Evolutionary conservation across 2,888 invertebrate species (phyloP), one percentile per base, ranked within the genome.

Genomic region (Lissocephala sabroskyi): DNA sequence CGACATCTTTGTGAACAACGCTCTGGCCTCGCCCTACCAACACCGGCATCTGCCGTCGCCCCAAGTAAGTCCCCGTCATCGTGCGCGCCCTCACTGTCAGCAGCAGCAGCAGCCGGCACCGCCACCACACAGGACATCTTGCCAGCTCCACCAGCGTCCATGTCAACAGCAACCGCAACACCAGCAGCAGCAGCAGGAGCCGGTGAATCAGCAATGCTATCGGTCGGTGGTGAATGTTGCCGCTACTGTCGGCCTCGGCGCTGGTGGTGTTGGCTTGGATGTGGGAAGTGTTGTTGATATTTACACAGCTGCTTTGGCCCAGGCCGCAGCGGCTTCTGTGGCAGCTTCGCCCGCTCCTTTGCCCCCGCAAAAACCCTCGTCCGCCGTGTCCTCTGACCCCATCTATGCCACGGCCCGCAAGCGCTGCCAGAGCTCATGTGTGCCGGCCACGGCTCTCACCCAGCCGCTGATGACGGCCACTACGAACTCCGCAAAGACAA

Each of bases 391-490:
- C 23, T 23, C 23, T 3, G 23, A 23, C 3, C 83, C 83, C 41
- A 71, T 84, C 60, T 84, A 83, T 62, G 82, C 83, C 30, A 82
- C 79, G 64, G 82, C 84, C 77, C 82, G 83, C 79, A 83, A 82
- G 57, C 54, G 64, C 60, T 65, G 76, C 57, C 67, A 71, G 54
- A 79, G 65, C 56, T 56, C 48, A 42, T 74, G 82, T 65, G 73
- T 62, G 45, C 67, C 79, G 51, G 79, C 82, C 43, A 59, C 68
- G 45, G 81, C 79, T 48, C 53, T 82, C 23, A 79, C 76, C 39
- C 65, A 80, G 66, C 65, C 79, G 45, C 60, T 80, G 59, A 74
- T 75, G 70, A 68, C 79, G 47, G 62, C 62, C 52, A 74, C 68
- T 45, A 73, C 62, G 32, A 62, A 63, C 41, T 52, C 62, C 42